A percentile compares a stretch with the other conserved stretches of the same genome.
Evolutionary conservation across 2,888 invertebrate genomes (phyloP).

Genomic region (Dromius quadrimaculatus): DNA sequence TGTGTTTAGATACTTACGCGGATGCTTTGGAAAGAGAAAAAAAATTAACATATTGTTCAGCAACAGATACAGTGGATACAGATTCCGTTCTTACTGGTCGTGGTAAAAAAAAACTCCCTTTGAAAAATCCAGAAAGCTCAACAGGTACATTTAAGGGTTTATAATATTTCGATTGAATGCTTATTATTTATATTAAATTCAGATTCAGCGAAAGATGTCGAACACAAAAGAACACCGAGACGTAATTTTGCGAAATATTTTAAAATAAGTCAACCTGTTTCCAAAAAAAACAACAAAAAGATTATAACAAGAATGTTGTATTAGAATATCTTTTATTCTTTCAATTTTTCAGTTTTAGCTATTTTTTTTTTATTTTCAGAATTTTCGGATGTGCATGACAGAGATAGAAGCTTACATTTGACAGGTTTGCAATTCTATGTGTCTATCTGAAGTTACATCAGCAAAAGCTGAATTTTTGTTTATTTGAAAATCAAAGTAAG

Average conservation of each 20-base stretch:
- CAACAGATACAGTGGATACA: slow-evolving; percentile 1
- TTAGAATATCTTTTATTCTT: neutral
- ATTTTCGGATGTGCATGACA: neutral
- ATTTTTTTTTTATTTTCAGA: neutral
- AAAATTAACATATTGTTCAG: neutral
- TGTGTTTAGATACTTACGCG: neutral
- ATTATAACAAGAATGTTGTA: neutral
- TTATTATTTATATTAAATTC: neutral
- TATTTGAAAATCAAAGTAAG: too few species aligned
- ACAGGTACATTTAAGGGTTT: neutral
- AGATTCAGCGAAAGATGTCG: neutral
- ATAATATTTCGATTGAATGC: neutral
- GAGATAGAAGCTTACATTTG: neutral
- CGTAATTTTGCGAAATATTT: slow-evolving; percentile 1
- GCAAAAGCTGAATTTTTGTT: too few species aligned
- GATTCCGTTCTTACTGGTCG: neutral
- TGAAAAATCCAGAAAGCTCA: neutral
- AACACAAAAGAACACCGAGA: neutral
- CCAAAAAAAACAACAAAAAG: neutral
- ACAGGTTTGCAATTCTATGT: neutral
- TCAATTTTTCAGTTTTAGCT: too few species aligned
- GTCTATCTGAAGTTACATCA: neutral
- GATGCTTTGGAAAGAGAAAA: neutral
- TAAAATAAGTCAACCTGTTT: neutral
- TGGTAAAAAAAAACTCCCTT: neutral